Evolutionary conservation across 2,888 invertebrate species (phyloP), one percentile per base, ranked within the genome.

Genomic region (Herminia tarsipennalis): DNA sequence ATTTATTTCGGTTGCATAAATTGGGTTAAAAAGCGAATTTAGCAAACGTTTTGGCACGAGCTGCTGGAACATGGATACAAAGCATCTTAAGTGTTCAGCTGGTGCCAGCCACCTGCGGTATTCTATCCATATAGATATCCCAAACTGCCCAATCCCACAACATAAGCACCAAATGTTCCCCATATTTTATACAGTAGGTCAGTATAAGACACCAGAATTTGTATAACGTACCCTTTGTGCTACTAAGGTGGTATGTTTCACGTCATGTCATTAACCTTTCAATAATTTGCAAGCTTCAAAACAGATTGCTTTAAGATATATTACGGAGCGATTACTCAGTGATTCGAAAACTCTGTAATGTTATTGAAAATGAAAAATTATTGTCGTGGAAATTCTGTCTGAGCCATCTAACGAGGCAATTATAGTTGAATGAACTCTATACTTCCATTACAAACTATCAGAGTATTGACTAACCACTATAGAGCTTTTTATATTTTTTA

Each of bases 321-420:
- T 51, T 33, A 38, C 40, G 16, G 9, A 36, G 18, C 43, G 25
- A 57, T 51, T 62, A 46, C 32, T 46, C 54, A 42, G 32, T 48
- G 41, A 54, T 45, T 46, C 34, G 46, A 46, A 59, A 45, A 28
- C 29, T 36, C 56, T 59, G 34, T 35, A 48, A 51, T 36, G 24
- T 60, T 50, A 60, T 50, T 50, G 54, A 50, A 67, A 60, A 64
- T 57, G 57, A 60, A 64, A 64, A 67, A 57, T 57, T 53, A 64
- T 17, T 55, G 50, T 53, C 33, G 48, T 62, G 33, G 65, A 60
- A 53, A 57, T 38, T 48, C 51, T 53, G 44, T 59, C 47, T 47
- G 48, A 36, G 21, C 47, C 17, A 42, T 56, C 53, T 65, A 60
- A 65, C 44, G 49, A 67, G 50, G 39, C 50, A 64, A 60, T 55